These are phyloP conservation scores for Forbesichthys papilliferus DNA, from an alignment of 2,113 vertebrate genomes.

Conservation along the genomic window DNA sequence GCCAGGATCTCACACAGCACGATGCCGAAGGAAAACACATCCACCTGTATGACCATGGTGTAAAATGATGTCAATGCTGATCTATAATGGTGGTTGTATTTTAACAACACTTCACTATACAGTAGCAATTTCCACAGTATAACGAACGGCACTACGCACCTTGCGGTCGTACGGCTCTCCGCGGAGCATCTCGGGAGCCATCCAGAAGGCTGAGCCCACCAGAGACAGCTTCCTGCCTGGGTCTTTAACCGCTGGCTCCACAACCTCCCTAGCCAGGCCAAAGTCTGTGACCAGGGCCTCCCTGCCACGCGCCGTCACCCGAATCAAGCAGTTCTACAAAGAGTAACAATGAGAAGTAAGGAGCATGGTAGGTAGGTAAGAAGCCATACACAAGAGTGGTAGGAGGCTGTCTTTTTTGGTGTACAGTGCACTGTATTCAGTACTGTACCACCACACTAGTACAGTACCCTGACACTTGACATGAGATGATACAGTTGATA, in stretches of 20 bases:
- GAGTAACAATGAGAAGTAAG: background rate
- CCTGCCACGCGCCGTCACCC: conserved; percentile 73
- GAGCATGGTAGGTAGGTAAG: too few species aligned
- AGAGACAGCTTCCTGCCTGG: conserved; percentile 82
- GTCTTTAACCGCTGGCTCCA: conserved; percentile 79
- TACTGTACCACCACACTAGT: too few species aligned
- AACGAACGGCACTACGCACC: conserved; percentile 54
- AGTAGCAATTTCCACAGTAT: background rate
- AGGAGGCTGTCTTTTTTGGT: too few species aligned
- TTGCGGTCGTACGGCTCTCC: conserved; percentile 87
- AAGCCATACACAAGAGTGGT: too few species aligned
- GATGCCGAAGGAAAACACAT: conserved; percentile 90
- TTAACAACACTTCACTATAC: background rate
- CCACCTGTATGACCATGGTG: conserved; percentile 73
- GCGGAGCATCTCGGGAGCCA: conserved; percentile 88
- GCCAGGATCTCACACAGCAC: conserved; percentile 87
- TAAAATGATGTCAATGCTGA: background rate
- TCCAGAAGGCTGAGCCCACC: conserved; percentile 90
- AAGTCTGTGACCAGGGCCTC: conserved; percentile 87
- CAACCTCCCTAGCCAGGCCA: conserved; percentile 85
- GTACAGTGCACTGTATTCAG: too few species aligned
- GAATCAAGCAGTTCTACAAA: conserved; percentile 86
- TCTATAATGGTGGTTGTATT: background rate
- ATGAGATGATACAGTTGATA: too few species aligned
- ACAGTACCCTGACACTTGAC: too few species aligned